Percentiles rank a stretch among this genome's conserved stretches.
These are phyloP conservation scores for Mobula birostris DNA, from an alignment of 2,113 vertebrate species.

Conservation along the genomic window DNA sequence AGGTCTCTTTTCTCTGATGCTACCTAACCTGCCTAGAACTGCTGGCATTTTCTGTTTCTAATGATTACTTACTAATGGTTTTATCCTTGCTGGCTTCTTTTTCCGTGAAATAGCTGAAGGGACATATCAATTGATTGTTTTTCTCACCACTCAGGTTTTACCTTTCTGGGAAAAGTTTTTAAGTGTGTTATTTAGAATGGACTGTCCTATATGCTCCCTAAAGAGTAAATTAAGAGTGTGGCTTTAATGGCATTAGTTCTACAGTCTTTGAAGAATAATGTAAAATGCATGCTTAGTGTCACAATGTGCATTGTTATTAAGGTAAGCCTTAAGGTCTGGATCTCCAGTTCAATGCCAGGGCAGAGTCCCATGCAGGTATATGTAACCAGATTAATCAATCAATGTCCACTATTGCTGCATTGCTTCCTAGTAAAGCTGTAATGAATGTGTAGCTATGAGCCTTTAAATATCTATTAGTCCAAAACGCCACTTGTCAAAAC, in stretches of 20 bases:
- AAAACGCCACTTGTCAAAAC: not conserved
- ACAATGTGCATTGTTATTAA: not conserved
- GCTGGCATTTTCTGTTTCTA: not conserved
- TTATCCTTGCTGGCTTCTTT: not conserved
- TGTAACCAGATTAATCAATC: not conserved
- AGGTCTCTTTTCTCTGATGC: not conserved
- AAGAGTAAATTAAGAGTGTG: slow-evolving; percentile 20
- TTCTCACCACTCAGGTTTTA: not conserved
- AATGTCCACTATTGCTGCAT: not conserved
- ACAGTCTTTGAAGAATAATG: slow-evolving; percentile 23
- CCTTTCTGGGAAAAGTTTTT: not conserved
- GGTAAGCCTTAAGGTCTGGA: not conserved
- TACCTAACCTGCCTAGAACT: not conserved
- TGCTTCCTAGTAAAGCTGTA: not conserved
- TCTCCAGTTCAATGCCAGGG: not conserved
- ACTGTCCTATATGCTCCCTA: not conserved
- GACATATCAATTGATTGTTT: not conserved
- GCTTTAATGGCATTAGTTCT: not conserved
- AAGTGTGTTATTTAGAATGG: not conserved
- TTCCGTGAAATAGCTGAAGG: not conserved
- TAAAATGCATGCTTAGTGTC: not conserved
- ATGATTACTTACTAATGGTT: not conserved
- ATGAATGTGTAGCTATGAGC: not conserved
- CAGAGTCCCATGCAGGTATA: not conserved
- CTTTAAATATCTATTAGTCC: not conserved